A percentile compares a stretch with the other conserved stretches of the same genome.
Conservation (phyloP, 1,140 invertebrate genomes). For the Wasmannia auropunctata region DNA sequence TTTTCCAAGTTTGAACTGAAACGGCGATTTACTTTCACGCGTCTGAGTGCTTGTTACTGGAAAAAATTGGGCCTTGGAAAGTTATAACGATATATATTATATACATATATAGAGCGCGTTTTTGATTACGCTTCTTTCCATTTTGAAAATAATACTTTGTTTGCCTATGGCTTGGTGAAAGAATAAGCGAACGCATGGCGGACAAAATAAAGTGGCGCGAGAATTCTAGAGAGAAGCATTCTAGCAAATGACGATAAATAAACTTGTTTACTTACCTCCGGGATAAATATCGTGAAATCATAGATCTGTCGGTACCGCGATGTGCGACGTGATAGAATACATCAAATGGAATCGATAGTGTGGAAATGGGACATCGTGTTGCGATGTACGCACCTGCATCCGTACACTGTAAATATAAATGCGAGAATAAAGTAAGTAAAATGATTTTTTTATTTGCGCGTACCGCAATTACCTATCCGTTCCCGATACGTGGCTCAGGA, state of each 20-base stretch:
- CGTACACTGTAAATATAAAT: background rate
- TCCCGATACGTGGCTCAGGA: background rate
- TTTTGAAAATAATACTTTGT: background rate
- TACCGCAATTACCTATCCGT: background rate
- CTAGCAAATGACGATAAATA: conserved; percentile 30
- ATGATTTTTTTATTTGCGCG: conserved; percentile 33
- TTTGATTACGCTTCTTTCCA: conserved; percentile 18
- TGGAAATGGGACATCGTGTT: background rate
- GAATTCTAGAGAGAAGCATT: conserved; percentile 26
- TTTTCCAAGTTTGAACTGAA: background rate
- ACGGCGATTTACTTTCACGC: conserved; percentile 13
- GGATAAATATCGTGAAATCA: conserved; percentile 42
- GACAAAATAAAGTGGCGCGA: conserved; percentile 9
- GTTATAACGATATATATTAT: too few relatives aligned
- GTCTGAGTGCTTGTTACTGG: background rate
- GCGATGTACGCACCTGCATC: background rate
- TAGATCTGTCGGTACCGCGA: conserved; percentile 33
- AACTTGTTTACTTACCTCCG: conserved; percentile 35
- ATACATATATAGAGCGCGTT: background rate
- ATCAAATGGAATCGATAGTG: conserved; percentile 42
- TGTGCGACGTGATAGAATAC: conserved; percentile 1
- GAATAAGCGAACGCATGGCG: background rate
- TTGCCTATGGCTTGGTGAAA: conserved; percentile 31
- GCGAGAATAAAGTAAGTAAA: conserved; percentile 38
- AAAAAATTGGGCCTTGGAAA: conserved; percentile 42